Base-by-base conservation (phyloP, 2,888 invertebrate species). In the Drosophila robusta region DNA sequence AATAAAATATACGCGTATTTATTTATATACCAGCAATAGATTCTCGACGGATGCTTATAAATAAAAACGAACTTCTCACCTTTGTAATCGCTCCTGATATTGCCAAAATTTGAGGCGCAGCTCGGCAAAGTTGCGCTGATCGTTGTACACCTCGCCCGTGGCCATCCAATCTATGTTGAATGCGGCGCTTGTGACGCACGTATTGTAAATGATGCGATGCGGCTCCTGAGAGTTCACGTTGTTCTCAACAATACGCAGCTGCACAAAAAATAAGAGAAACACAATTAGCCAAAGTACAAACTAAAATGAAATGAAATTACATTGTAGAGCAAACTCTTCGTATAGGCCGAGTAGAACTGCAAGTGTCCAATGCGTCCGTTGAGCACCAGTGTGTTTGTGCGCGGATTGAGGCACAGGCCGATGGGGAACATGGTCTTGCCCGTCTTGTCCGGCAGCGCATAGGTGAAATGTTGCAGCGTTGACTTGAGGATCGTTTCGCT, bases 71-170 rank as follows among this genome's bases (percentile, higher is more conserved):
- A 32, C 29, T 11, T 32, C 39, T 26, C 93, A 95, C 95, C 91
- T 93, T 91, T 96, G 95, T 51, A 93, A 92, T 41, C 93, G 91
- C 1, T 91, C 88, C 76, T 94, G 91, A 82, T 94, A 96, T 61
- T 92, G 86, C 96, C 97, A 97, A 91, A 97, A 97, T 89, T 97
- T 97, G 0, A 97, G 92, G 57, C 95, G 93, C 4, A 95, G 92
- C 91, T 96, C 96, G 5, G 93, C 93, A 50, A 93, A 91, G 65
- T 93, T 93, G 44, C 93, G 90, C 26, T 93, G 91, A 90, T 95
- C 95, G 81, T 94, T 93, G 65, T 94, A 93, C 62, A 93, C 93
- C 89, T 95, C 95, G 5, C 94, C 93, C 0, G 96, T 96, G 7
- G 95, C 96, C 93, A 97, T 93, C 97, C 97, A 97, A 88, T 94